These are phyloP conservation scores for Drosophila virilis DNA, from an alignment of 1,140 invertebrate species.

Conservation along the genomic window DNA sequence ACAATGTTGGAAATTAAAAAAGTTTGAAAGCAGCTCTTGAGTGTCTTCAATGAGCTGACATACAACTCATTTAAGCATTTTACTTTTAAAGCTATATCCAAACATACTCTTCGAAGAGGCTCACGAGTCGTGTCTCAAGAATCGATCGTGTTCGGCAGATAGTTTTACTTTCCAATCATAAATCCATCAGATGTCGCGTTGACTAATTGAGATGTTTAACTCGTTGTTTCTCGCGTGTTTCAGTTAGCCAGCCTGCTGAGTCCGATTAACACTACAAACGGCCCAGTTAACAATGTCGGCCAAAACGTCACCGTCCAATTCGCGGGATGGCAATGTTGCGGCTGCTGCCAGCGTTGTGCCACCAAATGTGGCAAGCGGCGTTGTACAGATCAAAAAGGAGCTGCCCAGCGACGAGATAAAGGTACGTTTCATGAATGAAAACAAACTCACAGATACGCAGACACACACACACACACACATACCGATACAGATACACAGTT, in stretches of 20 bases:
- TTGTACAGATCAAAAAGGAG: conserved; percentile 85
- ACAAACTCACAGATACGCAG: background rate
- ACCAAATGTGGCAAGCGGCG: conserved; percentile 48
- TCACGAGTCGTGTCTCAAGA: too few species aligned
- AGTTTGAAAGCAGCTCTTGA: too few species aligned
- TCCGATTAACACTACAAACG: conserved; percentile 8
- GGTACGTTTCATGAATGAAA: conserved; percentile 75
- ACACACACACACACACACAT: background rate
- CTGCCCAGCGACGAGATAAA: conserved; percentile 85
- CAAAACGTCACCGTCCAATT: conserved; percentile 74
- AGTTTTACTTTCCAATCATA: too few species aligned
- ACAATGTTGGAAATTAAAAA: too few species aligned
- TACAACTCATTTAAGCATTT: too few species aligned
- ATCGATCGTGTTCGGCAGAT: too few species aligned
- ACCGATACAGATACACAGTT: background rate
- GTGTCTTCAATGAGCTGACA: too few species aligned
- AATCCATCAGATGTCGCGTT: too few species aligned
- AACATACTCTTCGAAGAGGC: too few species aligned
- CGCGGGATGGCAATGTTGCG: conserved; percentile 61
- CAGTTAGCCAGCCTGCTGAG: conserved; percentile 34
- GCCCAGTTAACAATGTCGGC: conserved; percentile 64
- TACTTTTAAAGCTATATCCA: too few species aligned
- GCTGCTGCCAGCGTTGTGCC: conserved; percentile 38
- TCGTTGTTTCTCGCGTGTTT: conserved; percentile 36
- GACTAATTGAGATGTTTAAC: background rate